A percentile compares a stretch with the other conserved stretches of the same genome.
Evolutionary conservation across 2,113 vertebrate genomes (phyloP).

Genomic region (Ceyx margarethae): DNA sequence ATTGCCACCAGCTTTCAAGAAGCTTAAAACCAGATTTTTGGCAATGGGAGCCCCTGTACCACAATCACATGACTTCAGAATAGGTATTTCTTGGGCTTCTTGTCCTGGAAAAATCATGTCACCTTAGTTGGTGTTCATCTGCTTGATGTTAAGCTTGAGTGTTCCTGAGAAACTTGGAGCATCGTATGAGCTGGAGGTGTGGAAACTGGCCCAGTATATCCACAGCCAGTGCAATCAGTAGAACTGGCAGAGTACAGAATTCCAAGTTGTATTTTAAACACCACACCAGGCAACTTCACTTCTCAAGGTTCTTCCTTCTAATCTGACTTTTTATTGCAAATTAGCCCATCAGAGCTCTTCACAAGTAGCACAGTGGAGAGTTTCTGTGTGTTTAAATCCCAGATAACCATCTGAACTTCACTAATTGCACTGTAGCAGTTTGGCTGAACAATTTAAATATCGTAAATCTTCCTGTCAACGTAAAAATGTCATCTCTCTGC

Average conservation of each 20-base stretch:
- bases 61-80: background rate
- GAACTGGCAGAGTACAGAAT: background rate
- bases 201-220: background rate
- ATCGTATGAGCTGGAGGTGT: background rate
- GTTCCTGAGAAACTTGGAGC: background rate
- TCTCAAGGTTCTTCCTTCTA: background rate
- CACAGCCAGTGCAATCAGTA: background rate
- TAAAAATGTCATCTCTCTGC: background rate
- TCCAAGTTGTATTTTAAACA: slow-evolving; percentile 23
- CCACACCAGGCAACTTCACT: background rate
- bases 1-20: background rate
- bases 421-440: background rate
- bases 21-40: background rate
- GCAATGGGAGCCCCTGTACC: background rate
- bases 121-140: background rate
- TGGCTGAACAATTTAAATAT: background rate
- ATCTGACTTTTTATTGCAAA: background rate
- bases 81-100: background rate
- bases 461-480: background rate
- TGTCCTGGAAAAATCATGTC: background rate
- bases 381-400: background rate
- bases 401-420: background rate
- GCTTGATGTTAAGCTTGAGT: background rate
- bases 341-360: background rate
- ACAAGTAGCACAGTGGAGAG: background rate